Evolutionary conservation across 2,113 vertebrate genomes (phyloP).

Genomic region (Osmerus mordax): DNA sequence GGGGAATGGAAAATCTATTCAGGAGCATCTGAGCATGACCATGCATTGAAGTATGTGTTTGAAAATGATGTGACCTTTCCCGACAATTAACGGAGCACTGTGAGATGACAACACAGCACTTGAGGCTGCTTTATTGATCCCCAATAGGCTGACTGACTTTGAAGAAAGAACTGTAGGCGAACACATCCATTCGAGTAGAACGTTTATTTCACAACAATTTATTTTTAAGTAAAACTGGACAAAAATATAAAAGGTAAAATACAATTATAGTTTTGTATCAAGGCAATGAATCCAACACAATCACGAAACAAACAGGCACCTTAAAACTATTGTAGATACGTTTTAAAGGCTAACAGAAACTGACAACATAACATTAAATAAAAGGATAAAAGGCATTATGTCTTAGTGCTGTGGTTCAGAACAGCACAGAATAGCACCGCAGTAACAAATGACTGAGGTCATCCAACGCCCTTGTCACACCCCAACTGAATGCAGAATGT

Average conservation of each 20-base stretch:
- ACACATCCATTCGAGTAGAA: neutral
- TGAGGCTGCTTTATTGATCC: neutral
- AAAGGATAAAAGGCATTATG: neutral
- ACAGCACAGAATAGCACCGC: too few species aligned
- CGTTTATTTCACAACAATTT: slow-evolving; percentile 14
- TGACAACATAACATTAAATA: neutral
- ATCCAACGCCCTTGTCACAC: slow-evolving; percentile 1
- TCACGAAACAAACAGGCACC: neutral
- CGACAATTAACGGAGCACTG: neutral
- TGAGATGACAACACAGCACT: neutral
- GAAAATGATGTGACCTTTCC: neutral
- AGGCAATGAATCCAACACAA: neutral
- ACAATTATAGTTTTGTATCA: neutral
- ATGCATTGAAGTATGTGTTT: neutral
- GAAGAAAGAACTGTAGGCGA: too few species aligned
- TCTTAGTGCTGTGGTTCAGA: neutral
- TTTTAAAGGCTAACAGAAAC: neutral
- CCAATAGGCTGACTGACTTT: too few species aligned
- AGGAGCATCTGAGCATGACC: too few species aligned
- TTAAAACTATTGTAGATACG: neutral
- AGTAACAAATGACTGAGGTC: neutral
- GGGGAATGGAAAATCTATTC: too few species aligned
- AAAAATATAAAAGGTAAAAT: neutral
- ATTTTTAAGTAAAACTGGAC: slow-evolving; percentile 23
- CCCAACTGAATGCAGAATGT: slow-evolving; percentile 15